phyloP scores from a whole-genome alignment of 2,888 invertebrate species.

The Lasius fuliginosus region DNA sequence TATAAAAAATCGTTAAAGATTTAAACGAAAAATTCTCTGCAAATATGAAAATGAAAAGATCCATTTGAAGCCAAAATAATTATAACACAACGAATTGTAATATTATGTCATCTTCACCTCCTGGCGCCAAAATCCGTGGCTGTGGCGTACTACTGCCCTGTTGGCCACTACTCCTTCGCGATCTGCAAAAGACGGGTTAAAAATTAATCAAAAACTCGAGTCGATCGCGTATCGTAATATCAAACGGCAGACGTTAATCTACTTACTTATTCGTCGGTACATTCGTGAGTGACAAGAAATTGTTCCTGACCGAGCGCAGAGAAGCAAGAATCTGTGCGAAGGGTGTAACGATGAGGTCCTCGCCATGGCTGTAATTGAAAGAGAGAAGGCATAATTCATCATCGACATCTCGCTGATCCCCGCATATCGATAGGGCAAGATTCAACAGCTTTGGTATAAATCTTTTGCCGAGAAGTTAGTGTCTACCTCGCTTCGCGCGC shows the following conservation, averaged over 20 bases:
- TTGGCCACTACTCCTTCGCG: constrained; percentile 92
- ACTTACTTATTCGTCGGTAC: constrained; percentile 96
- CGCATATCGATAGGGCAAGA: neutral
- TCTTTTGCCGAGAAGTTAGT: constrained; percentile 30
- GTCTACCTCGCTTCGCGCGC: constrained; percentile 41
- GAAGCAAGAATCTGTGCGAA: constrained; percentile 99
- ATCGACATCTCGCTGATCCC: neutral
- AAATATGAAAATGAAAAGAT: neutral
- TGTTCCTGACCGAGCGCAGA: constrained; percentile 98
- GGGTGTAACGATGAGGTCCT: constrained; percentile 99
- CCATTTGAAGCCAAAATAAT: neutral
- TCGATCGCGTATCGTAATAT: neutral
- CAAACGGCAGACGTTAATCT: constrained; percentile 2
- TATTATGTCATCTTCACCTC: constrained; percentile 88
- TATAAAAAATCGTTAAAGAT: neutral
- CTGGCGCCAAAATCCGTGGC: constrained; percentile 91
- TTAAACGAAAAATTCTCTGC: neutral
- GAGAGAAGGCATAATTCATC: constrained; percentile 50
- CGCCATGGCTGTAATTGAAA: constrained; percentile 93
- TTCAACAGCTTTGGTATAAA: constrained; percentile 24
- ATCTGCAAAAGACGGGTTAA: constrained; percentile 87
- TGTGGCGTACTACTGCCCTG: constrained; percentile 91
- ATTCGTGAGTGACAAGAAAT: constrained; percentile 99
- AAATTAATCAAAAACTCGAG: neutral
- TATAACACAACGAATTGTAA: neutral